Evolutionary conservation across 2,888 invertebrate genomes (phyloP).

Genomic region (Arrhopalites spinosus): DNA sequence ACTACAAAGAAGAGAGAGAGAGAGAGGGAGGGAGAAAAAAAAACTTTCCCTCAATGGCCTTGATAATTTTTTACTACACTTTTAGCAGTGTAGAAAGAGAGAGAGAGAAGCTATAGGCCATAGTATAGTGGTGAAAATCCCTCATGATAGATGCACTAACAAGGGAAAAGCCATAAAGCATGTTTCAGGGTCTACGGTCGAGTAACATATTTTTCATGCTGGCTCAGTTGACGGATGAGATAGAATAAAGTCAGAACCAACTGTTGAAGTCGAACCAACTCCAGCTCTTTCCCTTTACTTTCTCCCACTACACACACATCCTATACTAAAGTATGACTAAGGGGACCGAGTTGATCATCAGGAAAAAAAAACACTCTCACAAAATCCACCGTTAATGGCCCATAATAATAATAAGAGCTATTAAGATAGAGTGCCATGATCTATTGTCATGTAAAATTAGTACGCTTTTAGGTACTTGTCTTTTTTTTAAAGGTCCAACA

Average conservation of each 20-base stretch:
- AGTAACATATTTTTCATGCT: conserved; percentile 15
- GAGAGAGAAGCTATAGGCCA: too few species aligned
- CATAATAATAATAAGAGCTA: too few species aligned
- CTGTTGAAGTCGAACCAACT: conserved; percentile 7
- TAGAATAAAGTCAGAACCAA: conserved; percentile 17
- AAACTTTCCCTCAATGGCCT: too few species aligned
- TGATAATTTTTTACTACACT: too few species aligned
- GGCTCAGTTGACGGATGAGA: conserved; percentile 7
- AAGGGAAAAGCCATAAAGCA: conserved; percentile 3
- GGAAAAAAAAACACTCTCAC: not conserved
- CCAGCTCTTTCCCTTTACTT: not conserved
- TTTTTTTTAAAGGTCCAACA: too few species aligned
- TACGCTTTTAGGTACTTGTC: too few species aligned
- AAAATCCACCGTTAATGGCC: too few species aligned
- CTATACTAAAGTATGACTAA: not conserved
- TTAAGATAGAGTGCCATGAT: too few species aligned
- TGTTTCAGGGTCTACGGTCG: not conserved
- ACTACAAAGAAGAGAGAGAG: too few species aligned
- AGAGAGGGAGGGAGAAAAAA: too few species aligned
- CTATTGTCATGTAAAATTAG: too few species aligned
- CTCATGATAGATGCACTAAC: not conserved
- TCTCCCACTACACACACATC: not conserved
- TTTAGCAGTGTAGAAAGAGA: too few species aligned
- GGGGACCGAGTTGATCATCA: not conserved
- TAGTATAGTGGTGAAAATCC: not conserved